phyloP scores from a whole-genome alignment of 2,113 vertebrate species.

The Grantiella picta region DNA sequence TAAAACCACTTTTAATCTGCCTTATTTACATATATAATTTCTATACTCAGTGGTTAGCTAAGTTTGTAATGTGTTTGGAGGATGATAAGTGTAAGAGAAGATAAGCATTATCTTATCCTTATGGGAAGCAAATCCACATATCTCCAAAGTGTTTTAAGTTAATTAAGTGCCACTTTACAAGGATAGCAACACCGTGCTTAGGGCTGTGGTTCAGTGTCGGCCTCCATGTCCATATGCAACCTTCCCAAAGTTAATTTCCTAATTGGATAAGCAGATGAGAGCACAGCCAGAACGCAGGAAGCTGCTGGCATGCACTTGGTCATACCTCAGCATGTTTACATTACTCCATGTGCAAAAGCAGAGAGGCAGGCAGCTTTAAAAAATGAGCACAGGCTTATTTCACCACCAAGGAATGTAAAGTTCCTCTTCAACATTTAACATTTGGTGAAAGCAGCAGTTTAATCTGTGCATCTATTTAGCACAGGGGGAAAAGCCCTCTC shows the following conservation, averaged over 20 bases:
- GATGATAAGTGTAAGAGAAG: constrained; percentile 5
- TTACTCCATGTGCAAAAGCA: not conserved
- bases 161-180: constrained; percentile 44
- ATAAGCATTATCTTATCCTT: constrained; percentile 38
- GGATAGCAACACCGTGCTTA: not conserved
- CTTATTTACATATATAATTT: constrained; percentile 42
- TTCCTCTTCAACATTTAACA: not conserved
- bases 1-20: not conserved
- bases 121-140: constrained; percentile 21
- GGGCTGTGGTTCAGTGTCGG: not conserved
- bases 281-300: not conserved
- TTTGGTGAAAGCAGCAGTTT: not conserved
- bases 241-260: constrained; percentile 1
- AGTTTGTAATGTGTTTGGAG: constrained; percentile 10
- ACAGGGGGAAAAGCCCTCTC: not conserved
- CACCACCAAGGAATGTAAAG: not conserved
- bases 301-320: not conserved
- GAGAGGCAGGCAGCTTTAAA: not conserved
- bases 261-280: constrained; percentile 14
- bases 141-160: constrained; percentile 28
- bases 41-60: not conserved
- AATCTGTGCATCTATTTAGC: not conserved
- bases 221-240: not conserved
- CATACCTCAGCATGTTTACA: not conserved
- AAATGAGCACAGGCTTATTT: not conserved